phyloP scores from a whole-genome alignment of 2,888 invertebrate genomes.

The Lepidocyrtoides sp. region DNA sequence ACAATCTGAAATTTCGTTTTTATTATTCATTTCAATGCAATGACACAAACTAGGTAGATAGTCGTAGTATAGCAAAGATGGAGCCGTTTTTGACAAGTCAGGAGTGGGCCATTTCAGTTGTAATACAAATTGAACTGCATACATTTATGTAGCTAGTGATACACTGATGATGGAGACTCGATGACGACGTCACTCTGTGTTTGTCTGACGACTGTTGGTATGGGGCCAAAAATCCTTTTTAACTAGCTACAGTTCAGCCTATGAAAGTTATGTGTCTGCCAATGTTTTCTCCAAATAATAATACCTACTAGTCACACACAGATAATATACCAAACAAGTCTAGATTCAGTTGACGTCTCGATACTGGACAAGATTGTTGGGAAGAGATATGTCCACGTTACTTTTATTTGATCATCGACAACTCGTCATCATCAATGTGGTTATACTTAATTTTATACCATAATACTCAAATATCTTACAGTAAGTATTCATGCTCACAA shows the following conservation, averaged over 20 bases:
- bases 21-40: neutral
- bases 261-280: slow-evolving; percentile 35
- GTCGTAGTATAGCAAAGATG: too few species aligned
- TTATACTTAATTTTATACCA: slow-evolving; percentile 9
- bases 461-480: slow-evolving; percentile 32
- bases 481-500: too few species aligned
- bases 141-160: slow-evolving; percentile 47
- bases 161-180: slow-evolving; percentile 85
- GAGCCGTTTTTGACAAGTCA: slow-evolving; percentile 37
- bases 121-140: slow-evolving; percentile 69
- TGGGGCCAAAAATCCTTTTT: slow-evolving; percentile 62
- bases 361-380: slow-evolving; percentile 57
- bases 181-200: slow-evolving; percentile 83
- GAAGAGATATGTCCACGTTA: slow-evolving; percentile 65
- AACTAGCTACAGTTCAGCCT: slow-evolving; percentile 24
- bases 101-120: slow-evolving; percentile 48
- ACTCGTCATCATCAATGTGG: slow-evolving; percentile 51
- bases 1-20: too few species aligned
- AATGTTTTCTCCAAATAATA: slow-evolving; percentile 12
- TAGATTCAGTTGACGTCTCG: slow-evolving; percentile 49
- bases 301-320: too few species aligned
- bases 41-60: neutral
- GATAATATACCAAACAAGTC: slow-evolving; percentile 25
- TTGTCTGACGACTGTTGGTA: slow-evolving; percentile 78
- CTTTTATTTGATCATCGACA: slow-evolving; percentile 77